phyloP scores from a whole-genome alignment of 1,140 invertebrate genomes.

The Agrypnia vestita region DNA sequence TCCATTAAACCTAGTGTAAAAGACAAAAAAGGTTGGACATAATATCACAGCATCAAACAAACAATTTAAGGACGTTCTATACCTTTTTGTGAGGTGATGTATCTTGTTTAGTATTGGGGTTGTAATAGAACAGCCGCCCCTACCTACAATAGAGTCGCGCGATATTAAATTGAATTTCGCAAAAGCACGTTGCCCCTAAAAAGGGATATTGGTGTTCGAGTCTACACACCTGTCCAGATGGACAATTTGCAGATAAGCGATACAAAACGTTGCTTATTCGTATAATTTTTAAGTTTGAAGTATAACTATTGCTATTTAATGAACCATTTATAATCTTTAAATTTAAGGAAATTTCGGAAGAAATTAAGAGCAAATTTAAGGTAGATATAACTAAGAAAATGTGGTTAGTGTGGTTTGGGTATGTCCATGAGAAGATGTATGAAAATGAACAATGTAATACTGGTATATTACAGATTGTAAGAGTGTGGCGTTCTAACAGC shows the following conservation, averaged over 20 bases:
- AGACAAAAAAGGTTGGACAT: background rate
- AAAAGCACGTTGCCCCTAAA: constrained; percentile 35
- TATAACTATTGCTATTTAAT: no score
- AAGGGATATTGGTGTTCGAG: constrained; percentile 28
- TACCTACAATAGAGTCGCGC: constrained; percentile 21
- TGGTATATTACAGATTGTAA: no score
- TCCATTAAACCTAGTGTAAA: background rate
- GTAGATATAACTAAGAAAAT: no score
- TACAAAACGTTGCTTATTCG: background rate
- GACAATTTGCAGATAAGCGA: background rate
- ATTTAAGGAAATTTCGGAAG: no score
- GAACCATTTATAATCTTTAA: no score
- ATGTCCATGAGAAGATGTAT: no score
- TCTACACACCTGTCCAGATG: background rate
- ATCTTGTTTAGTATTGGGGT: background rate
- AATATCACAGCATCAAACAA: constrained; percentile 21
- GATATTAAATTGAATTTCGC: constrained; percentile 41
- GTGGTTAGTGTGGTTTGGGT: no score
- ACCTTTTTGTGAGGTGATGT: constrained; percentile 9
- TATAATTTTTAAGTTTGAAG: background rate
- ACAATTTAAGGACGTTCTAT: background rate
- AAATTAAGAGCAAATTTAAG: no score
- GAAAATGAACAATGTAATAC: no score
- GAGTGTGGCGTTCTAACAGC: no score
- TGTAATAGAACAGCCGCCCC: constrained; percentile 20